Base-by-base conservation (phyloP, 2,113 vertebrate species). In the Pluvialis apricaria region DNA sequence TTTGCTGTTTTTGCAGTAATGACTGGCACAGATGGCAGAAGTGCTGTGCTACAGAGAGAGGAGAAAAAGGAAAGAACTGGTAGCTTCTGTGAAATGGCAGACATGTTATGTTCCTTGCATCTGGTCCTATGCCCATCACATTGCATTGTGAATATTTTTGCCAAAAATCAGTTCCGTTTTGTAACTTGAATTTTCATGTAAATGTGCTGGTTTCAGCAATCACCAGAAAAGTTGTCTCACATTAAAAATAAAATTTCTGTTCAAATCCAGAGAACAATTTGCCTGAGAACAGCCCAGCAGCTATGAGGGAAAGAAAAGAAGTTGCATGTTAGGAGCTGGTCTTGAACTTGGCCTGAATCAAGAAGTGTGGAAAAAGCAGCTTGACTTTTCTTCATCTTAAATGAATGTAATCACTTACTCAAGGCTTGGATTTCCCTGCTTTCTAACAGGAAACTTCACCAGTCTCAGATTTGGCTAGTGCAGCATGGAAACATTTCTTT, bases 21-120 rank as follows among this genome's bases (percentile, higher is more conserved):
- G 82, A 61, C 76, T 86, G 76, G 22, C 91, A 72, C 86, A 97
- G 91, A 94, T 94, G 86, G 88, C 55, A 92, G 60, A 88, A 88
- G 72, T 81, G 64, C 32, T 70, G 17, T 66, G 51, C 36, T 55
- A 34, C 29, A 66, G 62, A 72, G 25, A 84, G 24, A 57, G 22
- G 13, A 92, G 58, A 44, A 49, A 85, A 93, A 82, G 44, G 32
- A 61, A 88, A 65, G 92, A 93, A 42, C 58, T 73, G 31, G 51
- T 92, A 86, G 45, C 86, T 96, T 75, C 54, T 66, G 82, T 90
- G 80, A 70, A 88, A 66, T 34, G 88, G 45, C 60, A 93, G 82
- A 77, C 77, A 38, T 66, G 31, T 70, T 90, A 49, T 49, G 31
- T 77, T 92, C 51, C n/a, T 86, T 78, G 76, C 55, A 78, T 81